A percentile compares a stretch with the other conserved stretches of the same genome.
These are phyloP conservation scores for Hippoglossus stenolepis DNA, from an alignment of 2,113 vertebrate species.

Conservation along the genomic window DNA sequence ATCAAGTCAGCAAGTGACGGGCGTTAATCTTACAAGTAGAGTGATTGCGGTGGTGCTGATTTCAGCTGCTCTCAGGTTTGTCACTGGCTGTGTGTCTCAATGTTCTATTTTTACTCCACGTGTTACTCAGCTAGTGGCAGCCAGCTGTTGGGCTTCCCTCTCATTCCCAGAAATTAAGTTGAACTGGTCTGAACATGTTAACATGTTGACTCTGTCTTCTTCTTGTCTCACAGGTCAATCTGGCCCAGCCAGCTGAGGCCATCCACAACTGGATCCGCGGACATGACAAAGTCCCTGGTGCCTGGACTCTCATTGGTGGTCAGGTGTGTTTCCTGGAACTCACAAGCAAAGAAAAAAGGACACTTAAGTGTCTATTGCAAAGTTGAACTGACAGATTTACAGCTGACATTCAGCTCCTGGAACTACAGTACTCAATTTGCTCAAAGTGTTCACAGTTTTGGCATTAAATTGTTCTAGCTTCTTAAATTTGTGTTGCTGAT, in stretches of 20 bases:
- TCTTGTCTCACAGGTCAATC: conserved; percentile 77
- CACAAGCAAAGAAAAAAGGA: background rate
- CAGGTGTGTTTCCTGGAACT: conserved; percentile 83
- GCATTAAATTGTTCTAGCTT: background rate
- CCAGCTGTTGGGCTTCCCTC: conserved; percentile 41
- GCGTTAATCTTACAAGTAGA: conserved; percentile 7
- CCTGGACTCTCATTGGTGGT: conserved; percentile 89
- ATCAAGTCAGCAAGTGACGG: background rate
- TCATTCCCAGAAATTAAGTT: conserved; percentile 41
- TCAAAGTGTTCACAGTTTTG: no score
- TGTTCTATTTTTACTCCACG: conserved; percentile 51
- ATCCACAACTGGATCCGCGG: conserved; percentile 98
- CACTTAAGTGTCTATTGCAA: background rate
- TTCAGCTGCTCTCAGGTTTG: conserved; percentile 41
- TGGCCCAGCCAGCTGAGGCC: conserved; percentile 87
- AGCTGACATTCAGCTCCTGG: background rate
- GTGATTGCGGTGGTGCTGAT: conserved; percentile 13
- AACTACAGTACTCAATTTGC: no score
- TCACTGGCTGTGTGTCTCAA: background rate
- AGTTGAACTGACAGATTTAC: background rate
- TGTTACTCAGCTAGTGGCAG: conserved; percentile 3
- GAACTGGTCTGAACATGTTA: background rate
- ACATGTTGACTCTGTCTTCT: background rate
- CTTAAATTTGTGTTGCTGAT: background rate
- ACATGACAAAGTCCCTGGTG: conserved; percentile 98